These are phyloP conservation scores for Kradibia gibbosae DNA, from an alignment of 1,140 invertebrate genomes.

Conservation along the genomic window DNA sequence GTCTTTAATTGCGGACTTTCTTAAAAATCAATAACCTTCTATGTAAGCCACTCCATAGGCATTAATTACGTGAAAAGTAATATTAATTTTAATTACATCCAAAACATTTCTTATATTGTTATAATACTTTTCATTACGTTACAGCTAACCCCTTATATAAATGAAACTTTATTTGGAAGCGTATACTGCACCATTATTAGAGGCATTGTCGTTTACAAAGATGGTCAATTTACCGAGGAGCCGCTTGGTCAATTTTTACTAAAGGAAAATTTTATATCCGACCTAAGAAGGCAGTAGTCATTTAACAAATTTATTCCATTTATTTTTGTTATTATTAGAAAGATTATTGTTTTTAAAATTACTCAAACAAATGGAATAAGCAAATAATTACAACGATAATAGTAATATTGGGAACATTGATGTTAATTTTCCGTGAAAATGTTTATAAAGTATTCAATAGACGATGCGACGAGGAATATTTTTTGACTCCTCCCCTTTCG, in stretches of 20 bases:
- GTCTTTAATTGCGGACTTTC: not conserved
- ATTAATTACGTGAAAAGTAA: not conserved
- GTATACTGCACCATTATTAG: constrained; percentile 77
- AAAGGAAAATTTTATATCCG: constrained; percentile 42
- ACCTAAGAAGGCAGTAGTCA: constrained; percentile 7
- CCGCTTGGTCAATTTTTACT: constrained; percentile 69
- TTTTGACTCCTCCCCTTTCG: too few relatives aligned
- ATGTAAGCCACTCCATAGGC: not conserved
- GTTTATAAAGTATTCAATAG: too few relatives aligned
- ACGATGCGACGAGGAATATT: too few relatives aligned
- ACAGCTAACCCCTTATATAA: constrained; percentile 76
- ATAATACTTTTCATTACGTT: constrained; percentile 49
- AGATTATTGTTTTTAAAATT: too few relatives aligned
- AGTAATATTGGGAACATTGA: too few relatives aligned
- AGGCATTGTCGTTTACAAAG: constrained; percentile 74
- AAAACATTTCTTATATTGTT: not conserved
- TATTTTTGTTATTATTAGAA: not conserved
- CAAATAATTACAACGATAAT: too few relatives aligned
- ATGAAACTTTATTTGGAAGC: constrained; percentile 73
- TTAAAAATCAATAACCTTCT: not conserved
- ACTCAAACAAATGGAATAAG: too few relatives aligned
- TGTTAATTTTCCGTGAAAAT: too few relatives aligned
- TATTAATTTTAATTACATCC: not conserved
- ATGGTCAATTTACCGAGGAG: constrained; percentile 63
- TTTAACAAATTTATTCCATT: not conserved